Evolutionary conservation across 2,113 vertebrate species (phyloP), one percentile per base, ranked within the genome.

Genomic region (Aspiorhynchus laticeps): DNA sequence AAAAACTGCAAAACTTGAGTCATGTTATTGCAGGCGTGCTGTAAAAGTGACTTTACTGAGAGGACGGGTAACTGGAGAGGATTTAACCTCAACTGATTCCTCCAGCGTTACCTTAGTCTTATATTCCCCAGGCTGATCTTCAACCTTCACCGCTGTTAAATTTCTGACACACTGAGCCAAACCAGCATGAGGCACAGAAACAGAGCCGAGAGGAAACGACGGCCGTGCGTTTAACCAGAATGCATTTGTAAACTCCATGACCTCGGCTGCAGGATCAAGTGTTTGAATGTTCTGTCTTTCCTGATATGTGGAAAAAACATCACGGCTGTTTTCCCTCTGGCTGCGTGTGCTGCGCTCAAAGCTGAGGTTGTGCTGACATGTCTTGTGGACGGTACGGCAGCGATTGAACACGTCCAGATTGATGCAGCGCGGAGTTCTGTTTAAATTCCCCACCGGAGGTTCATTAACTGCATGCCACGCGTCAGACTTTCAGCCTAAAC

Each of bases 391-490:
- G 9, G 19, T 26, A 15, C 12, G 24, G 56, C 56, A 61, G n/a
- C 10, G 56, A 26, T 63, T 26, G 59, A 26, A 63, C 59, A 26
- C 7, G 43, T 48, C 17, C 21, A n/a, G 38, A 24, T n/a, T 28
- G 14, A 26, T 28, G 11, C 41, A 3, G 14, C 33, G 17, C 5
- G 1, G 74, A 36, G n/a, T 26, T 85, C 31, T 46, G 69, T 24
- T 85, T 63, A 5, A 31, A 41, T 77, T 61, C 83, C 83, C 41
- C 41, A 43, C 28, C 19, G 48, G 63, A 28, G 26, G 11, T 28
- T 83, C 84, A 67, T 56, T 86, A 80, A 48, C 76, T 38, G 46
- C 8, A 19, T 38, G 51, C 53, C 17, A 33, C 31, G 28, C 74
- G 48, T 51, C 24, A 67, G 61, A 7, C 53, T 65, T 12, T 26